These are phyloP conservation scores for Belgica antarctica DNA, from an alignment of 2,888 invertebrate species.

Conservation along the genomic window DNA sequence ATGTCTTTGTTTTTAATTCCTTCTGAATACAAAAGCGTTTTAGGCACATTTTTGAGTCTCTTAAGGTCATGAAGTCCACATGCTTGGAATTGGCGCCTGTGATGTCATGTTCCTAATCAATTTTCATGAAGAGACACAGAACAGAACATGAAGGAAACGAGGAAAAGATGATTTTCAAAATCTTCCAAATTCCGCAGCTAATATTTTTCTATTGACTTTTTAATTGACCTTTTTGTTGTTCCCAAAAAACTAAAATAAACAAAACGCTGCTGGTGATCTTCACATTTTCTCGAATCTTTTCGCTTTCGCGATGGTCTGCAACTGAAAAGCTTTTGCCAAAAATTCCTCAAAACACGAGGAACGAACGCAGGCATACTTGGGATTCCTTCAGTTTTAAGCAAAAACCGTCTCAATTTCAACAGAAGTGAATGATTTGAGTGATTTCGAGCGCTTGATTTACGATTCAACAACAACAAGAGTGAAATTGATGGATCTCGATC, in stretches of 20 bases:
- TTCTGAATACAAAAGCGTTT: no score
- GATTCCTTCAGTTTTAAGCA: background rate
- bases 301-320: background rate
- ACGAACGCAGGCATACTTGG: background rate
- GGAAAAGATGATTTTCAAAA: background rate
- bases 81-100: background rate
- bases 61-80: slow-evolving; percentile 16
- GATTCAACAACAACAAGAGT: background rate
- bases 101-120: slow-evolving; percentile 21
- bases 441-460: slow-evolving; percentile 7
- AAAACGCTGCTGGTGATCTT: background rate
- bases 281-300: background rate
- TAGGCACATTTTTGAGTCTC: no score
- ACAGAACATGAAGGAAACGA: background rate
- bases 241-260: slow-evolving; percentile 18
- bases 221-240: slow-evolving; percentile 35
- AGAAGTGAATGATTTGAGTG: background rate
- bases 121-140: slow-evolving; percentile 2
- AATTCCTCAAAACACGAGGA: background rate
- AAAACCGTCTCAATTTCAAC: background rate
- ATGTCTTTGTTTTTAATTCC: no score
- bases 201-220: slow-evolving; percentile 32
- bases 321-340: slow-evolving; percentile 25
- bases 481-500: slow-evolving; percentile 1
- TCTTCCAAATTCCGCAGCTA: slow-evolving; percentile 25